phyloP scores from a whole-genome alignment of 2,797 vertebrate genomes.

The Nannoperca australis region DNA sequence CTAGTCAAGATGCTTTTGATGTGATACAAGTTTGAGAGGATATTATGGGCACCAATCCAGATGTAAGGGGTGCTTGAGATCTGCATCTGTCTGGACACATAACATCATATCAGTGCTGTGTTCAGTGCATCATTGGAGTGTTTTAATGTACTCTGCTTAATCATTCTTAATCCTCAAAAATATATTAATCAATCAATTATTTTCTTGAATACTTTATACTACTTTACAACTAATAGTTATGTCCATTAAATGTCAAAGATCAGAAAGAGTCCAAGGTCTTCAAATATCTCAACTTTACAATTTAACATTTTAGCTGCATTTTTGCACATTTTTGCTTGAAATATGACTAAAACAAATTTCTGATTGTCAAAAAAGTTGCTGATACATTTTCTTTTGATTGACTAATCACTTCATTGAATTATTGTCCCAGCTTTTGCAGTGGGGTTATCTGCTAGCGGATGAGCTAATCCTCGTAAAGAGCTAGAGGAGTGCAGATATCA shows the following conservation, averaged over 20 bases:
- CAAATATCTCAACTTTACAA: slow-evolving; percentile 4
- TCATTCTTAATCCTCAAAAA: slow-evolving; percentile 6
- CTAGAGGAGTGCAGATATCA: slow-evolving; percentile 29
- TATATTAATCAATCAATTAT: background rate
- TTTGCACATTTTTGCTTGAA: background rate
- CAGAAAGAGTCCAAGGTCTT: background rate
- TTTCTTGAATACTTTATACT: background rate
- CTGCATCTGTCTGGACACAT: slow-evolving; percentile 7
- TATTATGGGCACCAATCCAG: slow-evolving; percentile 48
- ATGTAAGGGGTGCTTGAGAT: slow-evolving; percentile 15
- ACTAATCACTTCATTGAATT: background rate
- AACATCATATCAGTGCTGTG: slow-evolving; percentile 14
- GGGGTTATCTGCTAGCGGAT: slow-evolving; percentile 12
- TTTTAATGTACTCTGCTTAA: background rate
- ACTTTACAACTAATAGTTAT: background rate
- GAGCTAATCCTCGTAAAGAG: slow-evolving; percentile 6
- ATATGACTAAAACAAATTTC: background rate
- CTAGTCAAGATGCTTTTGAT: slow-evolving; percentile 53
- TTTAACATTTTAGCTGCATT: background rate
- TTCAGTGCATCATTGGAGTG: slow-evolving; percentile 6
- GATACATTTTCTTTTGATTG: background rate
- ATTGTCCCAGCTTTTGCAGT: background rate
- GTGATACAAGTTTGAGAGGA: slow-evolving; percentile 56
- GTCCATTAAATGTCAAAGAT: background rate
- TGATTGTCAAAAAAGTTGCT: background rate